Evolutionary conservation across 1,140 invertebrate genomes (phyloP).

Genomic region (Leptopilina boulardi): DNA sequence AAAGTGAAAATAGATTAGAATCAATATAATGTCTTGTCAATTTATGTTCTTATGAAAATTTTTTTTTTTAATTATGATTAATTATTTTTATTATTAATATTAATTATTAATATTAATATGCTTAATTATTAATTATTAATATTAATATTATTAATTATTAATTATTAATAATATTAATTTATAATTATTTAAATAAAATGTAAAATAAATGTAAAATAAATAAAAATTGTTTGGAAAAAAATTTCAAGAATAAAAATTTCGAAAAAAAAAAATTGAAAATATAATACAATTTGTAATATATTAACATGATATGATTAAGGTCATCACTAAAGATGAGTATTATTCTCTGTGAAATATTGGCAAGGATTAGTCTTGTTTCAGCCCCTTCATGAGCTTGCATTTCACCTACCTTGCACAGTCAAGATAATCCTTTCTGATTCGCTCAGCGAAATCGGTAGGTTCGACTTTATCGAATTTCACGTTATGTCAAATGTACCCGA

Average conservation of each 20-base stretch:
- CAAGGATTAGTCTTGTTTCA: conserved; percentile 21
- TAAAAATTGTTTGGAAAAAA: no score
- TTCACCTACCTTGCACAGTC: conserved; percentile 15
- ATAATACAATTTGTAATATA: background rate
- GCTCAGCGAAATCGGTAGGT: background rate
- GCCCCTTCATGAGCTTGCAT: background rate
- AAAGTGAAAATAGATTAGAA: conserved; percentile 22
- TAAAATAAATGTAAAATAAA: no score
- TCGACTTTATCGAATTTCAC: conserved; percentile 1
- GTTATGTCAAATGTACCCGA: conserved; percentile 6
- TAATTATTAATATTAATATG: background rate
- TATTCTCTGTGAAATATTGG: background rate
- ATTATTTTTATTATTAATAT: background rate
- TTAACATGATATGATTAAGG: background rate
- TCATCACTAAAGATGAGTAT: background rate
- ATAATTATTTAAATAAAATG: no score
- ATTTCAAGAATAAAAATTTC: no score
- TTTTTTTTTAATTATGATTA: background rate
- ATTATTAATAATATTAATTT: no score
- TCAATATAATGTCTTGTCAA: background rate
- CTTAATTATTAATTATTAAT: background rate
- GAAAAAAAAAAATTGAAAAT: no score
- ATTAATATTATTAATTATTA: background rate
- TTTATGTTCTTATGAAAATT: background rate
- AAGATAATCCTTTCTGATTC: conserved; percentile 4